These are phyloP conservation scores for Drosophila ercepeae DNA, from an alignment of 1,140 invertebrate species.

Conservation along the genomic window DNA sequence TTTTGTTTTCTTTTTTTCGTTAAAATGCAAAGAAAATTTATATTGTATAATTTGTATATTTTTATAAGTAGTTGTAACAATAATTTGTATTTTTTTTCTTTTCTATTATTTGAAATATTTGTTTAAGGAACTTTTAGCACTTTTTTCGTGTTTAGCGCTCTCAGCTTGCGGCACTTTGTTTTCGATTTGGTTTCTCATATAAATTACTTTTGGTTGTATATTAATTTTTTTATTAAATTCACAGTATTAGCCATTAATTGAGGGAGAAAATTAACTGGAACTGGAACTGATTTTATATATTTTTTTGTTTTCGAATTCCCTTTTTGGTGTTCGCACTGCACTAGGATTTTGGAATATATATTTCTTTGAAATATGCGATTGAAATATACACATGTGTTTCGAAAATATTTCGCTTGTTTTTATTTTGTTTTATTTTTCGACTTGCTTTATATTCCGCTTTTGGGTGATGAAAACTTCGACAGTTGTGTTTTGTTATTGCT, in stretches of 20 bases:
- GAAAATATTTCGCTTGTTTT: slow-evolving; percentile 35
- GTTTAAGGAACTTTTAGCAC: slow-evolving; percentile 78
- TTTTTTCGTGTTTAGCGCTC: slow-evolving; percentile 53
- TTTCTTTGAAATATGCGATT: slow-evolving; percentile 11
- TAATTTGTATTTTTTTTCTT: slow-evolving; percentile 38
- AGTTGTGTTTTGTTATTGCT: slow-evolving; percentile 18
- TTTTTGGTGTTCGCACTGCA: slow-evolving; percentile 31
- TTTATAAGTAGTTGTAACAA: slow-evolving; percentile 69
- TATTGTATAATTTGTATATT: slow-evolving; percentile 69
- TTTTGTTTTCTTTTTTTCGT: slow-evolving; percentile 19
- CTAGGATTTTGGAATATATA: slow-evolving; percentile 17
- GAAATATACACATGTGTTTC: slow-evolving; percentile 6
- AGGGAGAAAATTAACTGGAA: slow-evolving; percentile 30
- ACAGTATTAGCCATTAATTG: slow-evolving; percentile 35
- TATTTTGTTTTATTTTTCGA: background rate
- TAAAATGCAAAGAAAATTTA: slow-evolving; percentile 68
- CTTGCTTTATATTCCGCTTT: slow-evolving; percentile 8
- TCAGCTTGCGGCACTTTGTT: slow-evolving; percentile 71
- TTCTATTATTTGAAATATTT: slow-evolving; percentile 30
- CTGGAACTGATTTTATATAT: slow-evolving; percentile 23
- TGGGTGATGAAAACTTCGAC: slow-evolving; percentile 33
- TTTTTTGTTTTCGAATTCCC: slow-evolving; percentile 16
- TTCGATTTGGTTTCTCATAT: slow-evolving; percentile 45
- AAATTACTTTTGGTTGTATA: slow-evolving; percentile 24
- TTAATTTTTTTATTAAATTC: slow-evolving; percentile 42